Base-by-base conservation (phyloP, 2,113 vertebrate species). In the Poicephalus meyeri region DNA sequence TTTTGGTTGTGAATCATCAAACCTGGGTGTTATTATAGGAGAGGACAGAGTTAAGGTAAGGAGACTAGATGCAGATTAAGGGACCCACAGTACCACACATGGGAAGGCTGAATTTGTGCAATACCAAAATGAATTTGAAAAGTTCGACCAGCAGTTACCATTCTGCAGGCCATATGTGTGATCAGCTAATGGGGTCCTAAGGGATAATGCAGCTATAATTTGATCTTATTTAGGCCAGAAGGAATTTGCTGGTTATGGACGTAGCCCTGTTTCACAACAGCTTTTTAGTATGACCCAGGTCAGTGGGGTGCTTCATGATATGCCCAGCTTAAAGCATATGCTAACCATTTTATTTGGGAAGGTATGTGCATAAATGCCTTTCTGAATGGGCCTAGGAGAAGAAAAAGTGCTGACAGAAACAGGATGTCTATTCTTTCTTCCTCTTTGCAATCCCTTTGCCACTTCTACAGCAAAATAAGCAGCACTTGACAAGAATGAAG, bases 401-500 rank as follows among this genome's bases (percentile, higher is more conserved):
- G n/a, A 86, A 74, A 47, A 80, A 68, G 15, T 37, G 28, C 42
- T 80, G 41, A 9, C 37, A 53, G 84, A 78, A 78, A 7, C 13
- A 72, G 42, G 28, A 18, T 41, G 41, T 83, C 64, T 98, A 98
- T 39, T 98, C 98, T 93, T 98, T 98, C 72, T 91, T 97, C 72
- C 86, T 98, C 77, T 95, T 97, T 64, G 44, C 61, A 42, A 65
- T 84, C 56, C 88, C 21, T 58, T 58, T 96, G 44, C 96, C 96
- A 60, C 92, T 98, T 47, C 66, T 52, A 50, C 94, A 97, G 71
- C 96, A 98, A 87, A 97, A 98, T 4, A 93, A 82, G 65, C 98
- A 98, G 69, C 97, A 97, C 91, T 98, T 98, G 47, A 97, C 72
- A 78, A 97, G 50, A 70, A 98, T 49, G 52, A 98, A 86, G 37